A percentile compares a stretch with the other conserved stretches of the same genome.
Conservation (phyloP, 2,797 vertebrate genomes). For the Eospalax fontanierii region DNA sequence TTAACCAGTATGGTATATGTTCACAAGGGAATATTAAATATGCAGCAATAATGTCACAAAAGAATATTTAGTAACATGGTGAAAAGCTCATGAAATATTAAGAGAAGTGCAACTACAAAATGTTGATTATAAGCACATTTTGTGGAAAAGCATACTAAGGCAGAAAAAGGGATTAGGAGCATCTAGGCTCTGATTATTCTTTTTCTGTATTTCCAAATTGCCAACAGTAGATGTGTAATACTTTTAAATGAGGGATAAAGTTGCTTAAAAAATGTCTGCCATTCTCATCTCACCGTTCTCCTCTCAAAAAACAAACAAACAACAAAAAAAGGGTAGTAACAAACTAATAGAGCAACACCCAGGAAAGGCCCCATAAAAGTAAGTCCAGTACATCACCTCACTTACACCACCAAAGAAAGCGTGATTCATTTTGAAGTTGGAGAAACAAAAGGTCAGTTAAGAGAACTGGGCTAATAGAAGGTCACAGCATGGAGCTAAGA, state of each 20-base stretch:
- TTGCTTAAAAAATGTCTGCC: slow-evolving; percentile 11
- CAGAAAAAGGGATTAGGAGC: neutral
- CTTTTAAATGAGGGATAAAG: slow-evolving; percentile 19
- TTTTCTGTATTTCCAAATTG: neutral
- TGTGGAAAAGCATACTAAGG: slow-evolving; percentile 21
- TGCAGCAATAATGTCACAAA: neutral
- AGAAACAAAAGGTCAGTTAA: neutral
- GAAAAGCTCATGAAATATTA: slow-evolving; percentile 29
- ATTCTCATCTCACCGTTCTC: neutral
- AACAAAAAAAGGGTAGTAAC: no score
- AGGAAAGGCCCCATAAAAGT: neutral
- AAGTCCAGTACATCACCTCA: neutral
- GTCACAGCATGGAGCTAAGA: neutral
- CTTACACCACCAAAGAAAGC: neutral
- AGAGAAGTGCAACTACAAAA: slow-evolving; percentile 49
- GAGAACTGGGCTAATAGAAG: neutral
- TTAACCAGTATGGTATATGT: neutral
- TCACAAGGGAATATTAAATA: neutral
- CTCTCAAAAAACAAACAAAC: neutral
- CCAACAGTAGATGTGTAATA: neutral
- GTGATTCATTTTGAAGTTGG: neutral
- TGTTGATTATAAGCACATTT: neutral
- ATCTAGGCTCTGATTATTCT: slow-evolving; percentile 4
- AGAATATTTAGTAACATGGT: slow-evolving; percentile 21
- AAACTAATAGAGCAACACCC: fast-evolving